A percentile compares a stretch with the other conserved stretches of the same genome.
Evolutionary conservation across 1,140 invertebrate genomes (phyloP).

Genomic region (Trichomalopsis sarcophagae): DNA sequence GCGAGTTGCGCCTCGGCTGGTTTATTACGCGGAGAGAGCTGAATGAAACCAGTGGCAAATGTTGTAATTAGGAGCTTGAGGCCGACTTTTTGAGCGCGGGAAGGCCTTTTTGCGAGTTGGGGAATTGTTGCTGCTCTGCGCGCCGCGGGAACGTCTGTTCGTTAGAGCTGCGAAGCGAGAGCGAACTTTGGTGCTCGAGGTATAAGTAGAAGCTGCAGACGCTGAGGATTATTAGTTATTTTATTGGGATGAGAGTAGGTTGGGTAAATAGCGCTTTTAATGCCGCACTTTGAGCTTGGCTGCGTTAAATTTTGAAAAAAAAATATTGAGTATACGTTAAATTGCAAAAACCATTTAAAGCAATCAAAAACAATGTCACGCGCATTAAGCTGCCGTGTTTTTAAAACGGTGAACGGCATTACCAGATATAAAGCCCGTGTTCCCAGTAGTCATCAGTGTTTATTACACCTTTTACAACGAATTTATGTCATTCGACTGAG

Average conservation of each 20-base stretch:
- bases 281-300: not conserved
- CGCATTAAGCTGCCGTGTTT: not conserved
- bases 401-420: not conserved
- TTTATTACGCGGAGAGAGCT: constrained; percentile 20
- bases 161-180: not conserved
- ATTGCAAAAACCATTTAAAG: too few species aligned
- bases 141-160: not conserved
- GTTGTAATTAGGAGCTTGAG: constrained; percentile 48
- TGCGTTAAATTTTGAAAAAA: not conserved
- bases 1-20: not conserved
- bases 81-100: not conserved
- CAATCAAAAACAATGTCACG: not conserved
- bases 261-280: constrained; percentile 17
- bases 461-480: constrained; percentile 14
- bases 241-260: not conserved
- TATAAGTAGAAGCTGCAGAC: not conserved
- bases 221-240: not conserved
- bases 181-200: not conserved
- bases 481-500: constrained; percentile 1
- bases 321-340: too few species aligned
- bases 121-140: not conserved
- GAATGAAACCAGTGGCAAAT: constrained; percentile 37
- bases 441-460: not conserved
- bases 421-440: not conserved
- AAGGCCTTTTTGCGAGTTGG: constrained; percentile 14